Base-by-base conservation (phyloP, 2,888 invertebrate genomes). In the Sialis lutaria region DNA sequence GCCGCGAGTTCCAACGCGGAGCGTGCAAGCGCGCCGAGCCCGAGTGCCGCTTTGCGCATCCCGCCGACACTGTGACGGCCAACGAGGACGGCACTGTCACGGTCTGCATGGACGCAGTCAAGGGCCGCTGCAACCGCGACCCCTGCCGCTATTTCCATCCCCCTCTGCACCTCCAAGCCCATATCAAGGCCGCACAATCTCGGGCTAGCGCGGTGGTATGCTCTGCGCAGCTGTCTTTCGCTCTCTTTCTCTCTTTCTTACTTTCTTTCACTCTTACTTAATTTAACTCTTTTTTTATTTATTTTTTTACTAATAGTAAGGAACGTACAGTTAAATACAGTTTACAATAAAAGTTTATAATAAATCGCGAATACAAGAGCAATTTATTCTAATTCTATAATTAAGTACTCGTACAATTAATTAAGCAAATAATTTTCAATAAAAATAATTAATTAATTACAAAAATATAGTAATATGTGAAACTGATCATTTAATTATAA, bases 111-210 rank as follows among this genome's bases (percentile, higher is more conserved):
- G 93, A 95, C 83, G 92, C 89, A 81, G 87, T 93, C 79, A 89
- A 89, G 82, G 89, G 90, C 79, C 86, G 90, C 82, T 93, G 93
- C 84, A 83, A 87, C 80, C 90, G 93, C 81, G 91, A 92, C 79
- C 89, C 90, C 80, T 95, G 95, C 88, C 90, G 92, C 83, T 93
- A 93, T 89, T 93, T 92, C 85, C 93, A 95, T 83, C 93, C 93
- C 79, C 93, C 93, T 80, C 85, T 91, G 82, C 93, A 95, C 88
- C 91, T 95, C 78, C 89, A 89, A 86, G 88, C 88, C 82, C 89
- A 89, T 86, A 88, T 91, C 84, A 90, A 90, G 88, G 78, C 84
- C 79, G 89, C 90, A 81, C 91, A 91, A 83, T 84, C 86, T 81
- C 84, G 86, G 84, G 74, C 74, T 71, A 80, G 80, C 80, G 81